Evolutionary conservation across 2,888 invertebrate species (phyloP), one percentile per base, ranked within the genome.

Genomic region (Actias luna): DNA sequence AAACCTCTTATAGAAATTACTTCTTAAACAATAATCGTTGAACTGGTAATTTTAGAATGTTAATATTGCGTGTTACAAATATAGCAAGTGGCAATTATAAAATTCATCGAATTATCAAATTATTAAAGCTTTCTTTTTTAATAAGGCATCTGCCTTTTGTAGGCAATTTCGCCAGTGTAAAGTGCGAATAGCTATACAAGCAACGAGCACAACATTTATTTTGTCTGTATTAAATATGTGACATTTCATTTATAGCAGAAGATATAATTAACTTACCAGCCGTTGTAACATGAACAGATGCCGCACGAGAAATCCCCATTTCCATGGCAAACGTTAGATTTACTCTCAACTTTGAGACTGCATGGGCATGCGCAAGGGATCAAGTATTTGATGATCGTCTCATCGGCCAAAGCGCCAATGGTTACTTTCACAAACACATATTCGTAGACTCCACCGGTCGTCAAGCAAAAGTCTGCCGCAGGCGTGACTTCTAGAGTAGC

Each of bases 241-340:
- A 39, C n/a, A n/a, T n/a, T n/a, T n/a, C n/a, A n/a, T 39, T 39
- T 39, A 39, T 39, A n/a, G 4, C 16, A 16, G 18, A 42, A 8
- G 8, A 42, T 42, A n/a, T 42, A 42, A 42, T 18, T 8, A 2
- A 69, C 82, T 79, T 82, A 93, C 85, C 89, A 85, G 64, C 86
- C 93, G 2, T 75, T 66, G 7, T 85, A 69, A 69, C 96, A 96
- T 0, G 83, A 80, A 80, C 96, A 96, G 12, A 93, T 86, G 0
- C 96, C 96, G 75, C 95, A 95, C 46, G 93, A 84, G 39, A 87
- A 91, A 36, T 93, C 92, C 0, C 95, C 95, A 62, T 86, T 80
- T 0, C 69, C 65, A 33, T 75, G 79, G 73, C 94, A 94, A 10
- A 76, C 69, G 0, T 68, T 46, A 0, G 95, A 93, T 31, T 87